Base-by-base conservation (phyloP, 2,113 vertebrate species). In the Silurus asotus region DNA sequence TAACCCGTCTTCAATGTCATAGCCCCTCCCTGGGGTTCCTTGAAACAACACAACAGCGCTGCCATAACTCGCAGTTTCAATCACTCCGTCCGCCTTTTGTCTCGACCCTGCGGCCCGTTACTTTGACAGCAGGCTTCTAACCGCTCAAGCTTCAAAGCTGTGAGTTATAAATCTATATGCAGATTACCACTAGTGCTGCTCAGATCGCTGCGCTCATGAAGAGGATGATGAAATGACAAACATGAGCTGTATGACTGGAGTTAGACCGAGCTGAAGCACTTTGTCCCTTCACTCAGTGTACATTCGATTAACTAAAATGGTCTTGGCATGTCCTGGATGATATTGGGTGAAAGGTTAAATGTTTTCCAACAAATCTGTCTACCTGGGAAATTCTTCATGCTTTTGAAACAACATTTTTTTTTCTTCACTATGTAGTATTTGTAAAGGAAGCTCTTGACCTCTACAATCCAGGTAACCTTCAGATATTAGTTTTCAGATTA, bases 1-100 rank as follows among this genome's bases (percentile, higher is more conserved):
- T 95, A 95, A 95, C 94, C 95, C 94, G 92, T 95, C 94, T 94
- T 95, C 95, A 95, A 95, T 95, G 95, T 95, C 95, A 95, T 92
- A 94, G 94, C 93, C 94, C 92, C 93, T 95, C 94, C 93, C 93
- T 92, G 88, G 93, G 93, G 94, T 91, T 92, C 91, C 92, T 89
- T 93, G 92, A 94, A 92, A 94, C 93, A 94, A 94, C 94, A 94
- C 89, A 90, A 87, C 87, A 88, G 80, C 58, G 49, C 81, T 77
- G 85, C 85, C 86, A 85, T 79, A 62, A 83, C 84, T 82, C 64
- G 81, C 87, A 74, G 79, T 87, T 88, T 88, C 89, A 90, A 88
- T 88, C 89, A 90, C 87, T 67, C 70, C 69, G 83, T 83, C 81
- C 78, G 83, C 86, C 89, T 90, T 86, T 90, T 85, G 89, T 90